Evolutionary conservation across 2,113 vertebrate species (phyloP), one percentile per base, ranked within the genome.

Genomic region (Grammomys dolichurus): DNA sequence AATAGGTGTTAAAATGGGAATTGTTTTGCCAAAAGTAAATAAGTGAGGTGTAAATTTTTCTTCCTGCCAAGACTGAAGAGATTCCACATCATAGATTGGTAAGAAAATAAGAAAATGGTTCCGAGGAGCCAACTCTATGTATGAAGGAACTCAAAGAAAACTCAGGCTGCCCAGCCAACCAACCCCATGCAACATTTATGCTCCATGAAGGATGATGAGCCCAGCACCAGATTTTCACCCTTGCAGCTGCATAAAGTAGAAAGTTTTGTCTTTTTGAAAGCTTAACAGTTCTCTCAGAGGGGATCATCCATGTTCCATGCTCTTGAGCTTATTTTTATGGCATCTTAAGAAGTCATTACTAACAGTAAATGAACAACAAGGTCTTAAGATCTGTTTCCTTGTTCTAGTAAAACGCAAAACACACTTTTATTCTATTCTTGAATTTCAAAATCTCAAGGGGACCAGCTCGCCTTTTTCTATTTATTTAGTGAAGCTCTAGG

Each of bases 1-100:
- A 97, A 93, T 80, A 97, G 85, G 94, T 97, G 97, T 96, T 94
- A 98, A 98, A 98, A 88, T 80, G 93, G 95, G 82, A 98, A 96
- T 67, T 93, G 88, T 2, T 33, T 28, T 97, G 94, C 90, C 95
- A 96, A 76, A 97, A 94, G 87, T 97, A 97, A 95, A 69, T 95
- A 97, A 93, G 60, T 97, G 67, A 89, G 75, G 89, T 96, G n/a
- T 95, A 97, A 97, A 96, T 97, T 98, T 98, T 85, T 95, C 90
- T 95, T 98, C 88, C 77, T 97, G 95, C 56, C 73, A 94, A 93
- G 90, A 85, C 31, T 96, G 89, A 97, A 98, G 97, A 73, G 31
- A 72, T 90, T 95, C 58, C 91, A 94, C 40, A 96, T 98, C 93
- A 96, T 89, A 98, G 88, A 92, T 97, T 92, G 72, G 17, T 80